Evolutionary conservation across 1,140 invertebrate genomes (phyloP), one percentile per base, ranked within the genome.

Genomic region (Lepeophtheirus salmonis): DNA sequence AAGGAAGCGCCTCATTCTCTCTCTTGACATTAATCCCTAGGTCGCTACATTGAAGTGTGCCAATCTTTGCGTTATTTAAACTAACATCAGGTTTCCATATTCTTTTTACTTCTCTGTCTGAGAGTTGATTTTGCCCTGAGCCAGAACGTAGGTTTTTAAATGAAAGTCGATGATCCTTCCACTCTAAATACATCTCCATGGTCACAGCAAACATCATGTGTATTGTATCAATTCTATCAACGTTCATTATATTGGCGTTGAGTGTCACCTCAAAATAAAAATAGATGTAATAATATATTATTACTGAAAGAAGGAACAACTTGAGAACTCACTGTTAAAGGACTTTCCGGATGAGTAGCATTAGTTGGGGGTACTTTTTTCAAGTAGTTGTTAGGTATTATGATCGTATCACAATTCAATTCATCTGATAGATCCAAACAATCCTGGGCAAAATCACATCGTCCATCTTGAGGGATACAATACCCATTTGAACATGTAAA

Each of bases 401-500:
- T 2, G 12, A 64, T 56, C 2, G 61, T 63, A 12, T 61, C 62
- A 30, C 64, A 64, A 49, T 63, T 59, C 3, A 59, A 17, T 17
- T 64, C 64, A n/a, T 64, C 64, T 1, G 64, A 64, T 16, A 57
- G 18, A 21, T 64, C 64, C 1, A 25, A 50, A 26, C 64, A 64
- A 25, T 64, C 57, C 4, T 24, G 52, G 6, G 51, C 21, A 4
- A 62, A 23, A 60, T 64, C 56, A 21, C 63, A 64, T 17, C 63
- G 60, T 2, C 51, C 59, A 18, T 52, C 14, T 30, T 53, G 24
- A 24, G 41, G 51, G 41, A 62, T 55, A 57, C 63, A 64, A 24
- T 25, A 16, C 22, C 63, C 63, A 26, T 64, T 50, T 18, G 53
- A 49, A 26, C 63, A 64, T 2, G 63, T 64, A 22, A 48, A 64